phyloP scores from a whole-genome alignment of 2,888 invertebrate genomes.

The Beris morrisii region DNA sequence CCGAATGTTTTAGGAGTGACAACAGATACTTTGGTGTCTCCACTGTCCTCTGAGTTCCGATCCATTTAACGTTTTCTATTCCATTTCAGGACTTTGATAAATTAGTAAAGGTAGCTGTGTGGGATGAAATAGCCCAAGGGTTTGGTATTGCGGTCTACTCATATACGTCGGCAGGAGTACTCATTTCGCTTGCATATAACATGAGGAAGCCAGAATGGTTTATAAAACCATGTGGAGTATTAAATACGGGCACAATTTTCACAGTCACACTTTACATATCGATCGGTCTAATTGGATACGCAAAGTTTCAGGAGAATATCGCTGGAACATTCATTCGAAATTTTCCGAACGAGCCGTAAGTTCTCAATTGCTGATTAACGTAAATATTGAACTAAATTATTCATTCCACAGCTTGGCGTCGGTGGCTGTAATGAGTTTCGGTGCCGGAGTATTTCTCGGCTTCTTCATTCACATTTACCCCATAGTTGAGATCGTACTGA shows the following conservation, averaged over 20 bases:
- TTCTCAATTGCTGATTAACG: background rate
- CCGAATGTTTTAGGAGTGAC: too few species aligned
- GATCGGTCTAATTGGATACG: constrained; percentile 2
- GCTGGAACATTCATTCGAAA: constrained; percentile 1
- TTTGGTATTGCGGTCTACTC: constrained; percentile 2
- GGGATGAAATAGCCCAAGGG: background rate
- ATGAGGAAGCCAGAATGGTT: constrained; percentile 4
- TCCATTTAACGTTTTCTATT: background rate
- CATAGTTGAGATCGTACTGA: background rate
- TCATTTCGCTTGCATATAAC: background rate
- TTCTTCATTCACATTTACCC: constrained; percentile 12
- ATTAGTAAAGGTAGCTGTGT: background rate
- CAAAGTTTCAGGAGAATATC: background rate
- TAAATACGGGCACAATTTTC: background rate
- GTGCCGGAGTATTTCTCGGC: background rate
- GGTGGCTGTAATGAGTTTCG: background rate
- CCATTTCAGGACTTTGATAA: background rate
- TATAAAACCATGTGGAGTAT: constrained; percentile 2
- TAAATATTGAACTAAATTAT: background rate
- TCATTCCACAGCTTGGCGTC: constrained; percentile 5
- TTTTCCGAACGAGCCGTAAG: constrained; percentile 4
- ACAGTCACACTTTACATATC: background rate
- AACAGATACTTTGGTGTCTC: too few species aligned
- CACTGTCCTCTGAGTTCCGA: too few species aligned
- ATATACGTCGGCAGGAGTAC: constrained; percentile 2